Percentiles rank a stretch among this genome's conserved stretches.
Evolutionary conservation across 2,888 invertebrate species (phyloP).

Genomic region (Agrilus cyanescens): DNA sequence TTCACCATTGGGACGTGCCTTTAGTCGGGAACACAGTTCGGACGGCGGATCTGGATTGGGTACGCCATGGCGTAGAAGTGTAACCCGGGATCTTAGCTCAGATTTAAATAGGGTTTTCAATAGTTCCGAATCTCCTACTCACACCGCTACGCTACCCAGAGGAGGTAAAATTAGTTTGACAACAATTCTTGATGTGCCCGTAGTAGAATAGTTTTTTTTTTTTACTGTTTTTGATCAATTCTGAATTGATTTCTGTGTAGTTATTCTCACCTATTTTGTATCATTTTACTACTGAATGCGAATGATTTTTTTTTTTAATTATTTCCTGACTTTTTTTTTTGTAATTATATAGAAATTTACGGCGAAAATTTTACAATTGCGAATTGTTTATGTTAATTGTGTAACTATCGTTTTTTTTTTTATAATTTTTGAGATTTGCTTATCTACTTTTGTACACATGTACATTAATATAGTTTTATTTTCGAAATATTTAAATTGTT

Average conservation of each 20-base stretch:
- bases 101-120: slow-evolving; percentile 66
- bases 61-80: slow-evolving; percentile 48
- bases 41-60: slow-evolving; percentile 23
- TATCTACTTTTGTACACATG: background rate
- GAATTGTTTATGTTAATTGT: background rate
- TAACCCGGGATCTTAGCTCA: slow-evolving; percentile 55
- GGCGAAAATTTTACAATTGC: background rate
- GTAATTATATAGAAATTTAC: too few species aligned
- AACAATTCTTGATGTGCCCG: slow-evolving; percentile 16
- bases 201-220: slow-evolving; percentile 17
- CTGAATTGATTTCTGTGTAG: background rate
- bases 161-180: slow-evolving; percentile 47
- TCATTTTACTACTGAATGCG: background rate
- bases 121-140: slow-evolving; percentile 38
- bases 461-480: background rate
- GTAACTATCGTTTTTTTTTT: background rate
- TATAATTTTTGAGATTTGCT: background rate
- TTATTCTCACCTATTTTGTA: background rate
- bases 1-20: slow-evolving; percentile 34
- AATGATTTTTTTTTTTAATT: background rate
- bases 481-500: slow-evolving; percentile 1
- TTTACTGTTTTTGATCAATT: background rate
- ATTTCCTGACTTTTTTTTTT: too few species aligned
- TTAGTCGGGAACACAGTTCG: slow-evolving; percentile 30
- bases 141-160: slow-evolving; percentile 49